These are phyloP conservation scores for Pseudochaenichthys georgianus DNA, from an alignment of 2,797 vertebrate genomes.

Conservation along the genomic window DNA sequence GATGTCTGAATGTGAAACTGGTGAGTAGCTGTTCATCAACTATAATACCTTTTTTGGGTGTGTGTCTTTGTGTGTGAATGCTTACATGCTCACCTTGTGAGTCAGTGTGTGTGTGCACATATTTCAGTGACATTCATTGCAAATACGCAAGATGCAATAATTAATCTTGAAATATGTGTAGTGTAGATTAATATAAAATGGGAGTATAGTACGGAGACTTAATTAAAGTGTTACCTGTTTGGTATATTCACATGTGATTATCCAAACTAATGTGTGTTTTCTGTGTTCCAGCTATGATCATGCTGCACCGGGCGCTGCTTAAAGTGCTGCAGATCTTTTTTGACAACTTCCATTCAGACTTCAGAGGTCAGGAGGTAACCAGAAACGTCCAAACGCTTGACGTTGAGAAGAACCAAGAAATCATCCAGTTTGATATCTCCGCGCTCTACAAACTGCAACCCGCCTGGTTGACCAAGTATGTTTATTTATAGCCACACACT, in stretches of 20 bases:
- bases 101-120: no score
- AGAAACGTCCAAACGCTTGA: conserved; percentile 21
- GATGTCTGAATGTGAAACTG: conserved; percentile 66
- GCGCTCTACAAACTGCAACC: conserved; percentile 75
- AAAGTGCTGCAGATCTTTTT: conserved; percentile 80
- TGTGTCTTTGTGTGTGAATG: no score
- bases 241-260: neutral
- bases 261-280: conserved; percentile 68
- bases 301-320: conserved; percentile 71
- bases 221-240: neutral
- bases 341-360: conserved; percentile 82
- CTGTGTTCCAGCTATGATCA: conserved; percentile 61
- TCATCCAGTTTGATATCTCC: conserved; percentile 76
- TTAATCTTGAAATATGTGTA: no score
- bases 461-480: conserved; percentile 74
- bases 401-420: conserved; percentile 53
- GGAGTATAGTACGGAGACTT: neutral
- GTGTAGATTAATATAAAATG: no score
- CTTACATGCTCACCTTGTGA: no score
- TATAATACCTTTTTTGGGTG: no score
- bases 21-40: conserved; percentile 60
- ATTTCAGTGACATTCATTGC: no score
- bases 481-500: neutral
- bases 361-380: conserved; percentile 41
- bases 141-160: no score